These are phyloP conservation scores for Narcine bancroftii DNA, from an alignment of 2,113 vertebrate genomes.

Conservation along the genomic window DNA sequence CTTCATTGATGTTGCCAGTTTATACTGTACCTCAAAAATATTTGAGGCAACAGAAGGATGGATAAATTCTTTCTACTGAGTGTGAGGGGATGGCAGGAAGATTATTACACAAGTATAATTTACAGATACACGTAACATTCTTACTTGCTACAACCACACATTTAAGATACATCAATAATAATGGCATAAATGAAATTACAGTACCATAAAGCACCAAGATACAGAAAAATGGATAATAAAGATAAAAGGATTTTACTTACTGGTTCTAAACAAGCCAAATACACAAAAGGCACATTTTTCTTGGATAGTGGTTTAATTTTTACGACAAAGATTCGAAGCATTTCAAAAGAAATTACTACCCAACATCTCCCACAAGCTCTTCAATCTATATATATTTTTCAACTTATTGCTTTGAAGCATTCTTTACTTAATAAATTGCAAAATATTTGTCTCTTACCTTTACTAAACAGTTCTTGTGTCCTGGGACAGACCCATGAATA, in stretches of 20 bases:
- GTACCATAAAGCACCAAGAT: too few relatives aligned
- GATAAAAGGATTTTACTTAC: too few relatives aligned
- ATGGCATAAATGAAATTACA: too few relatives aligned
- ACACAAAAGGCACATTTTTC: neutral
- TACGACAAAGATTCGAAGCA: neutral
- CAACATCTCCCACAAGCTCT: neutral
- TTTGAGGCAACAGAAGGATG: neutral
- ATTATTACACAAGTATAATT: too few relatives aligned
- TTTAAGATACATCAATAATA: too few relatives aligned
- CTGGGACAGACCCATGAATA: conserved; percentile 82
- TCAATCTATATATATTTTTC: neutral
- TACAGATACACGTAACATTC: too few relatives aligned
- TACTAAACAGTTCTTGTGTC: conserved; percentile 81
- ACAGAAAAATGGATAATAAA: too few relatives aligned
- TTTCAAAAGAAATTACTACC: neutral
- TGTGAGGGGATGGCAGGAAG: neutral
- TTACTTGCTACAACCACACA: too few relatives aligned
- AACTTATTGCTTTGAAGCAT: too few relatives aligned
- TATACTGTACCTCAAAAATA: neutral
- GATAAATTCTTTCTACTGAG: neutral
- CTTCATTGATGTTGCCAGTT: neutral
- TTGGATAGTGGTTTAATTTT: neutral
- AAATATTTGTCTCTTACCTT: conserved; percentile 65
- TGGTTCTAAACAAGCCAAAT: neutral
- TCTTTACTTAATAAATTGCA: neutral